phyloP scores from a whole-genome alignment of 53 echinoderm and acorn worm species.

The Zoroaster sp. region DNA sequence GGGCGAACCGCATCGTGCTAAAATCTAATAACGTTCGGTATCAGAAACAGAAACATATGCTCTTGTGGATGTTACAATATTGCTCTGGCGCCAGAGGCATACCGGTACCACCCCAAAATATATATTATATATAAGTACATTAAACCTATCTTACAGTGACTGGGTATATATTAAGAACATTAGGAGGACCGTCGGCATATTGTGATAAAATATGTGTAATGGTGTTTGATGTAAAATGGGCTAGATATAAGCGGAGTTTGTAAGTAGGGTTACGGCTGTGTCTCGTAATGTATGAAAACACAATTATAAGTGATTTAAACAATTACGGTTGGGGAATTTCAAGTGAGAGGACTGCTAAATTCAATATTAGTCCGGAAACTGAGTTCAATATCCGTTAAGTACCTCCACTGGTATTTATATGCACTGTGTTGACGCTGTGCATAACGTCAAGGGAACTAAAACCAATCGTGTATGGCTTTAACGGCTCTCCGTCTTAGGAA shows the following conservation, averaged over 20 bases:
- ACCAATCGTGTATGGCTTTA: no score
- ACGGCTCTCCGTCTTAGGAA: no score
- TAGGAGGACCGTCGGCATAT: not conserved
- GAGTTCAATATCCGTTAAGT: not conserved
- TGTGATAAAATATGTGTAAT: not conserved
- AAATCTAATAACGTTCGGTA: conserved; percentile 31
- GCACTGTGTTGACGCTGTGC: not conserved
- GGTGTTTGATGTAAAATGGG: not conserved
- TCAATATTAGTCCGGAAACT: not conserved
- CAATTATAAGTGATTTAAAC: not conserved
- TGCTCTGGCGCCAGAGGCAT: conserved; percentile 39
- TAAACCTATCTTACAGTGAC: not conserved
- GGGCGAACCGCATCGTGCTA: not conserved
- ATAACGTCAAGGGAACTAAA: no score
- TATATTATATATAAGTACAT: not conserved
- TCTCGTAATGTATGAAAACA: not conserved
- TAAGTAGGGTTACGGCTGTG: not conserved
- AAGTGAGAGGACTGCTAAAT: not conserved
- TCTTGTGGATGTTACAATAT: conserved; percentile 20
- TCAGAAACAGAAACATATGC: conserved; percentile 33
- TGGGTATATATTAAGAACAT: not conserved
- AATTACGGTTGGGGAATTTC: not conserved
- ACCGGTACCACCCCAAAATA: not conserved
- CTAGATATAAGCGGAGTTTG: not conserved
- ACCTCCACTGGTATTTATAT: no score